Evolutionary conservation across 2,797 vertebrate species (phyloP).

Genomic region (Lacerta viridis): DNA sequence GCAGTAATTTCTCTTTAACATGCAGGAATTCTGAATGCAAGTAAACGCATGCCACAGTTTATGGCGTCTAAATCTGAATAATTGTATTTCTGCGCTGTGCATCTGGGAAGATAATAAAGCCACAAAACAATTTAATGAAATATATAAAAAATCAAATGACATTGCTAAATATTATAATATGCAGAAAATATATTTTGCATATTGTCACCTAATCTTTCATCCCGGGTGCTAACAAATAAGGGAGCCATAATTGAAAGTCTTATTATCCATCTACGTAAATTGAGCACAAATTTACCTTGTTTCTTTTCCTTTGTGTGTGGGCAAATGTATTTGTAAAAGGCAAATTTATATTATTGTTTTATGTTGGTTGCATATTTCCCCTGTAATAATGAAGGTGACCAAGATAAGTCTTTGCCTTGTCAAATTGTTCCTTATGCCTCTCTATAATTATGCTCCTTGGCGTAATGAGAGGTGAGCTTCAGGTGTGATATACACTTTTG

Average conservation of each 20-base stretch:
- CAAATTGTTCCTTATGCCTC: conserved; percentile 57
- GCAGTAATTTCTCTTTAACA: conserved; percentile 85
- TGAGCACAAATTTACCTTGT: conserved; percentile 84
- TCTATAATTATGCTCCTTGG: conserved; percentile 37
- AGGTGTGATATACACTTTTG: fast-evolving
- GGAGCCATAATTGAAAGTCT: conserved; percentile 84
- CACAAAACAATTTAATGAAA: conserved; percentile 88
- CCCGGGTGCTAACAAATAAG: conserved; percentile 83
- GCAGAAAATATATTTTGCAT: conserved; percentile 86
- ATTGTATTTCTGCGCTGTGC: conserved; percentile 86
- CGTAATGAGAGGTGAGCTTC: conserved; percentile 23
- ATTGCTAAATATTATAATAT: conserved; percentile 87
- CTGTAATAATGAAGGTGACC: conserved; percentile 77
- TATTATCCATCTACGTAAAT: conserved; percentile 84
- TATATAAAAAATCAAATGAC: conserved; percentile 86
- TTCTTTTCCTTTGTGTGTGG: conserved; percentile 77
- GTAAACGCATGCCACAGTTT: conserved; percentile 86
- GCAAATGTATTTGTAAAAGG: conserved; percentile 67
- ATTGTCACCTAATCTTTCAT: conserved; percentile 86
- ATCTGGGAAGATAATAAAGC: conserved; percentile 88
- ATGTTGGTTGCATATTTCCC: conserved; percentile 70
- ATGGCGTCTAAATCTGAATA: conserved; percentile 88
- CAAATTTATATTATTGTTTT: conserved; percentile 78
- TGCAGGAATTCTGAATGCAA: conserved; percentile 85
- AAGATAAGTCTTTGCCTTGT: conserved; percentile 69